Conservation (phyloP, 2,113 vertebrate species). For the Scomber colias region DNA sequence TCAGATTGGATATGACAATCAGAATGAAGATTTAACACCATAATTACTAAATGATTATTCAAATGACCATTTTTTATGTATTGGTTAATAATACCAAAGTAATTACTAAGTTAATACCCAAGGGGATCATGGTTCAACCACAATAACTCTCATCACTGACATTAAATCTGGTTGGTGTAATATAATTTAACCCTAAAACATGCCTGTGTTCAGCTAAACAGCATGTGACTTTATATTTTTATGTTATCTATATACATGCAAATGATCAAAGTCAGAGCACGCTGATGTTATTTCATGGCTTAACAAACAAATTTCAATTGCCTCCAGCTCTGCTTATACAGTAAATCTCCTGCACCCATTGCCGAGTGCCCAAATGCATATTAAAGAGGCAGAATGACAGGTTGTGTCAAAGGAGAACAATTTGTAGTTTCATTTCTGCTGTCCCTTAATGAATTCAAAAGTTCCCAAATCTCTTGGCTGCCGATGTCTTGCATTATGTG, state of each 20-base stretch:
- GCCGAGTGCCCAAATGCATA: conserved; percentile 44
- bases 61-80: not conserved
- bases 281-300: conserved; percentile 51
- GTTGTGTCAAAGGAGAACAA: conserved; percentile 66
- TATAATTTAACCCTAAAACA: conserved; percentile 6
- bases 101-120: not conserved
- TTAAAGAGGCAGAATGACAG: conserved; percentile 51
- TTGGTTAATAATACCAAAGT: not conserved
- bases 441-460: conserved; percentile 59
- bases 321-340: conserved; percentile 31
- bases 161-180: conserved; percentile 20
- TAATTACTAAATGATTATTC: not conserved
- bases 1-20: not conserved
- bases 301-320: conserved; percentile 60
- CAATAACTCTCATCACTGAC: conserved; percentile 3
- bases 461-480: conserved; percentile 62
- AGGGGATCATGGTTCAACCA: not conserved
- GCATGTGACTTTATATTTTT: conserved; percentile 31
- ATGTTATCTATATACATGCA: conserved; percentile 60
- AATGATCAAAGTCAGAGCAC: conserved; percentile 55
- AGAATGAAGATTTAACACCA: conserved; percentile 3
- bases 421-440: conserved; percentile 62
- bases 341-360: conserved; percentile 56
- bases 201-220: conserved; percentile 5
- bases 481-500: conserved; percentile 51